These are phyloP conservation scores for Cyclina sinensis DNA, from an alignment of 1,140 invertebrate genomes.

Conservation along the genomic window DNA sequence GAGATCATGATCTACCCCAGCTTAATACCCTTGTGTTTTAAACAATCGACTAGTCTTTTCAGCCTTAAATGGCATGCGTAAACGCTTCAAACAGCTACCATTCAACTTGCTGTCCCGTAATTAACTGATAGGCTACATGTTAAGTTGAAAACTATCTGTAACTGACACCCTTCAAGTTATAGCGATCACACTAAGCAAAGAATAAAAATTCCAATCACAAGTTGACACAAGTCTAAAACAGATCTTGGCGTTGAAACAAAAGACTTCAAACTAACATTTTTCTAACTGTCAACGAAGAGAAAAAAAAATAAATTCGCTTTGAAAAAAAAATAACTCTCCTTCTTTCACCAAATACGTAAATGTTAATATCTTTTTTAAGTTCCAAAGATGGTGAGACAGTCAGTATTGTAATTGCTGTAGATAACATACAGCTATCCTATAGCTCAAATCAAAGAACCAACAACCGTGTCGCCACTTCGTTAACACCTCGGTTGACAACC, in stretches of 20 bases:
- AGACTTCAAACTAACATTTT: conserved; percentile 6
- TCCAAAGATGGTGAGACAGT: background rate
- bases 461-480: conserved; percentile 44
- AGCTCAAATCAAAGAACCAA: conserved; percentile 41
- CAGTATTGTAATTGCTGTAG: conserved; percentile 12
- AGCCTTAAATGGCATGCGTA: conserved; percentile 58
- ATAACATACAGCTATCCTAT: conserved; percentile 25
- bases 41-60: conserved; percentile 65
- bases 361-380: conserved; percentile 11
- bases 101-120: conserved; percentile 53
- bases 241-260: conserved; percentile 42
- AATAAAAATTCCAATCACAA: conserved; percentile 32
- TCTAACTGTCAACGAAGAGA: background rate
- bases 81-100: conserved; percentile 36
- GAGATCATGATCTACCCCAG: conserved; percentile 44
- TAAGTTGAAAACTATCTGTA: conserved; percentile 30
- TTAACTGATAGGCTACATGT: conserved; percentile 50
- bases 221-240: conserved; percentile 51
- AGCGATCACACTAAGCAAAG: conserved; percentile 3
- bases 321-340: background rate
- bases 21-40: conserved; percentile 68
- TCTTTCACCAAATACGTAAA: background rate
- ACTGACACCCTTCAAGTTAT: conserved; percentile 50
- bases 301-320: background rate
- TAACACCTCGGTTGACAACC: conserved; percentile 45